Percentiles rank a stretch among this genome's conserved stretches.
Conservation (phyloP, 2,888 invertebrate species). For the Melanargia galathea region DNA sequence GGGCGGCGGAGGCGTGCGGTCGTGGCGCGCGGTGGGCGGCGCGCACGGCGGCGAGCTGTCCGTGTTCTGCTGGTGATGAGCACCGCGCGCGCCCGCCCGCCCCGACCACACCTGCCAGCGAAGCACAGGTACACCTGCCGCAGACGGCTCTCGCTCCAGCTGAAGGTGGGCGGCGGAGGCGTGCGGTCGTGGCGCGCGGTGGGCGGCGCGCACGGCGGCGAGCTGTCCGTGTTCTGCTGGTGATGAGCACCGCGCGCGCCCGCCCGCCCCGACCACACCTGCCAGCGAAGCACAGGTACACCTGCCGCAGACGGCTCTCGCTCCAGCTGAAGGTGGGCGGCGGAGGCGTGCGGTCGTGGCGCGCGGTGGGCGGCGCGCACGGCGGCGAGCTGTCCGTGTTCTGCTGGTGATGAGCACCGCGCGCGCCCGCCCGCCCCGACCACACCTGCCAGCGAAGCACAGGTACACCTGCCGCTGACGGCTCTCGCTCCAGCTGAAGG, state of each 20-base stretch:
- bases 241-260: not conserved
- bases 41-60: slow-evolving; percentile 87
- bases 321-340: too few species aligned
- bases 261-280: not conserved
- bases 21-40: slow-evolving; percentile 86
- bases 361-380: slow-evolving; percentile 1
- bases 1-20: too few species aligned
- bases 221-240: slow-evolving; percentile 1
- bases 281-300: not conserved
- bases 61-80: slow-evolving; percentile 90
- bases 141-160: too few species aligned
- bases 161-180: too few species aligned
- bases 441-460: not conserved
- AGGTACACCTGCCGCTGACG: not conserved
- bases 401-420: not conserved
- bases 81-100: slow-evolving; percentile 29
- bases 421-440: slow-evolving; percentile 2
- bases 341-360: not conserved
- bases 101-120: slow-evolving; percentile 8
- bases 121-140: slow-evolving; percentile 8
- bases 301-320: too few species aligned
- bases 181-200: not conserved
- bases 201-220: not conserved
- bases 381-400: not conserved
- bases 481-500: too few species aligned